Percentiles rank a stretch among this genome's conserved stretches.
Conservation (phyloP, 2,888 invertebrate genomes). For the Eumerus sabulonum region DNA sequence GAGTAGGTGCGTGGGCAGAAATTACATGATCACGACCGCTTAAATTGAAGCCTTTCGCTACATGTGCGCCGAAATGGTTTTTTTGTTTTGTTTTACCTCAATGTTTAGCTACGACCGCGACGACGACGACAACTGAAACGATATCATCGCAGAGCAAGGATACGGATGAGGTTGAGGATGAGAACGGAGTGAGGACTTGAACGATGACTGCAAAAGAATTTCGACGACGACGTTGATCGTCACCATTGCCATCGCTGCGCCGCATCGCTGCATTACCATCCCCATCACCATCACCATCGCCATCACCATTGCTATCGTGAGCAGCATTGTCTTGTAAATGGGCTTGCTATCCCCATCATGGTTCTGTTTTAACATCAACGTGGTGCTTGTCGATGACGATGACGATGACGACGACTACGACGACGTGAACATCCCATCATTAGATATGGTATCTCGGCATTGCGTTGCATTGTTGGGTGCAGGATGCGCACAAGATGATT, state of each 20-base stretch:
- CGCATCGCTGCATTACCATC: conserved; percentile 52
- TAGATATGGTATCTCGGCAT: conserved; percentile 75
- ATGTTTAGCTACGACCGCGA: conserved; percentile 14
- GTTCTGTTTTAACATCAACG: conserved; percentile 34
- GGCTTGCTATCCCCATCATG: conserved; percentile 59
- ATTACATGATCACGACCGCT: conserved; percentile 79
- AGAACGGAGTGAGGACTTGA: conserved; percentile 1
- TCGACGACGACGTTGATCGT: conserved; percentile 31
- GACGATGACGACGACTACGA: conserved; percentile 73
- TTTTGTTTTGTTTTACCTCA: no score
- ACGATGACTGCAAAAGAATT: conserved; percentile 55
- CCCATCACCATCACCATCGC: conserved; percentile 51
- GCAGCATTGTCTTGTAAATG: conserved; percentile 61
- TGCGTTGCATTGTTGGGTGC: conserved; percentile 70
- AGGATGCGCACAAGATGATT: conserved; percentile 47
- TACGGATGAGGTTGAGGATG: no score
- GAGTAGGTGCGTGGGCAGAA: conserved; percentile 77
- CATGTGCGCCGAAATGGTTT: conserved; percentile 33
- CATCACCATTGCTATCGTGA: conserved; percentile 55
- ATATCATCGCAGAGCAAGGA: no score
- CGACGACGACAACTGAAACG: conserved; percentile 39
- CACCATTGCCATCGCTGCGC: conserved; percentile 5
- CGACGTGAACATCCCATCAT: conserved; percentile 77
- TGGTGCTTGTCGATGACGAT: conserved; percentile 46
- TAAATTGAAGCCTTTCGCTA: conserved; percentile 71